Evolutionary conservation across 92 coral and sea anemone genomes (phyloP).

Genomic region (Zoanthus gigantus): DNA sequence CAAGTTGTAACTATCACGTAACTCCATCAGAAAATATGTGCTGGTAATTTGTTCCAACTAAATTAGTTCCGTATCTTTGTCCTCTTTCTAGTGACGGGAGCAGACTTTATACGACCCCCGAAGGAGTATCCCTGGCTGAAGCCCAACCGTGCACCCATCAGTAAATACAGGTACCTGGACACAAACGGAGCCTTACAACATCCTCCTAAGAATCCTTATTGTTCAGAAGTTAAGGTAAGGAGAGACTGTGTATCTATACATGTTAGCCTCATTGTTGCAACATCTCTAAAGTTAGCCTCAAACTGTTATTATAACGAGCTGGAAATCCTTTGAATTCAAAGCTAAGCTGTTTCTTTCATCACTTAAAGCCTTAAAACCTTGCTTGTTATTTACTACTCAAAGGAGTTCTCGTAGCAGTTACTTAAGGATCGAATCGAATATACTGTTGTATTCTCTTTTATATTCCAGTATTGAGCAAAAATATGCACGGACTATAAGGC

Average conservation of each 20-base stretch:
- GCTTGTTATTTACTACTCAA: too few species aligned
- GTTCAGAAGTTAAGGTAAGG: slow-evolving; percentile 80
- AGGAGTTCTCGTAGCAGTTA: too few species aligned
- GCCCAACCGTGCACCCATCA: slow-evolving; percentile 70
- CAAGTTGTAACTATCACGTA: not conserved
- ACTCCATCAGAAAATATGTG: not conserved
- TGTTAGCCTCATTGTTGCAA: too few species aligned
- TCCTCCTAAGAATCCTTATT: slow-evolving; percentile 67
- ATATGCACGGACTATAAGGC: too few species aligned
- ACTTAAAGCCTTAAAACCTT: too few species aligned
- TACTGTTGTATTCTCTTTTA: too few species aligned
- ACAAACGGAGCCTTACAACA: slow-evolving; percentile 69
- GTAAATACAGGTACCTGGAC: slow-evolving; percentile 80
- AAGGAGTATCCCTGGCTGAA: slow-evolving; percentile 62
- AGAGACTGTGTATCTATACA: not conserved
- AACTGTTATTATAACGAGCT: too few species aligned
- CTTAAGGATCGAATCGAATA: too few species aligned
- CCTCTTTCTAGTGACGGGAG: slow-evolving; percentile 76
- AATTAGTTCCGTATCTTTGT: not conserved
- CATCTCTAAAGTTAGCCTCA: too few species aligned
- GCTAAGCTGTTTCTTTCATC: not conserved
- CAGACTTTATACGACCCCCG: slow-evolving; percentile 81
- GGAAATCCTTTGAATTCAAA: not conserved
- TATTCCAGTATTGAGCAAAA: too few species aligned
- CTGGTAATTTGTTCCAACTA: not conserved